phyloP scores from a whole-genome alignment of 2,888 invertebrate genomes.

The Drosophila infuscata region DNA sequence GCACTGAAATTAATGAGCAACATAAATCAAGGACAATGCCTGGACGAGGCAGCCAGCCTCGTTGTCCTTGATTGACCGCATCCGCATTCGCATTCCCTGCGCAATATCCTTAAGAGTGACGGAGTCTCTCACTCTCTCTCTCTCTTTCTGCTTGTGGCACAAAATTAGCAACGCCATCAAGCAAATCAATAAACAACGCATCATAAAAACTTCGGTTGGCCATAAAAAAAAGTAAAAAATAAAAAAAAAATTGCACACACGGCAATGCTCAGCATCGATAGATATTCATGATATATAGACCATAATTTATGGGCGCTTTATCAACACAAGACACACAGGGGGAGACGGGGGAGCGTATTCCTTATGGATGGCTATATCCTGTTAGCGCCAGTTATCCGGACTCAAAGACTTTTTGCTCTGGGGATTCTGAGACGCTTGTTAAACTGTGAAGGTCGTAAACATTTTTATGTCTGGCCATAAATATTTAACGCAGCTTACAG shows the following conservation, averaged over 20 bases:
- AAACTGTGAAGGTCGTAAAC: conserved; percentile 78
- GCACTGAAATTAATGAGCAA: conserved; percentile 72
- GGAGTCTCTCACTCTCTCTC: not conserved
- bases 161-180: conserved; percentile 68
- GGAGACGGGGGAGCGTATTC: conserved; percentile 30
- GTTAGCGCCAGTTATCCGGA: conserved; percentile 57
- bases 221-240: conserved; percentile 49
- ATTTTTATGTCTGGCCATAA: conserved; percentile 75
- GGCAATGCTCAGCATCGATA: conserved; percentile 55
- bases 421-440: conserved; percentile 54
- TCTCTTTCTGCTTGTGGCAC: conserved; percentile 33
- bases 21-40: conserved; percentile 78
- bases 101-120: conserved; percentile 23
- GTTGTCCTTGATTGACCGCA: conserved; percentile 82
- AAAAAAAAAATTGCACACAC: conserved; percentile 18
- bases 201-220: conserved; percentile 55
- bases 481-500: conserved; percentile 67
- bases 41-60: conserved; percentile 25
- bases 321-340: conserved; percentile 46
- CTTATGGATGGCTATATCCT: conserved; percentile 58
- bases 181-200: conserved; percentile 73
- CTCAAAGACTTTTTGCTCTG: not conserved
- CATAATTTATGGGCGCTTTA: conserved; percentile 75
- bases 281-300: conserved; percentile 70
- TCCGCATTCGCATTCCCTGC: conserved; percentile 34